phyloP scores from a whole-genome alignment of 2,113 vertebrate species.

The Python bivittatus region DNA sequence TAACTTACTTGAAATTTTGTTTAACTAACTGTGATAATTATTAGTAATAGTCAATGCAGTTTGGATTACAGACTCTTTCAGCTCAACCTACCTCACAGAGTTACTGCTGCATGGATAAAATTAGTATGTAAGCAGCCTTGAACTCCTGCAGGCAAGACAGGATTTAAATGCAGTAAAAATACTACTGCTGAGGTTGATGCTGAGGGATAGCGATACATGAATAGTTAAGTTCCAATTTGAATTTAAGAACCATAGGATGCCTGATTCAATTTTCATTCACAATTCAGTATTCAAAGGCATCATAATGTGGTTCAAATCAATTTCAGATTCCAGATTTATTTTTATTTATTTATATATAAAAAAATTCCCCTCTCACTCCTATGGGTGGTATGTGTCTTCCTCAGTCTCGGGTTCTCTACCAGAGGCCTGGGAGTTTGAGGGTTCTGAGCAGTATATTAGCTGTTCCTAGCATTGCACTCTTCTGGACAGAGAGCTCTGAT shows the following conservation, averaged over 20 bases:
- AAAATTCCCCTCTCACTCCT: no score
- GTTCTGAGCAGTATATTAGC: no score
- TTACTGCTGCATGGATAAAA: not conserved
- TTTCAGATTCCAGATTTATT: not conserved
- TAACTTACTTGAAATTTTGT: not conserved
- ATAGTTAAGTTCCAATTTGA: not conserved
- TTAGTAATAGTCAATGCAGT: not conserved
- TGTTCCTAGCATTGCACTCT: no score
- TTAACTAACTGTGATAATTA: not conserved
- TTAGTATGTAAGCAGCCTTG: not conserved
- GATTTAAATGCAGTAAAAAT: not conserved
- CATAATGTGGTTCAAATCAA: not conserved
- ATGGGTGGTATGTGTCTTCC: no score
- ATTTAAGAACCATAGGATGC: not conserved
- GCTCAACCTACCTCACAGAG: not conserved
- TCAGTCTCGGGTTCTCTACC: no score
- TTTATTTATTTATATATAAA: no score
- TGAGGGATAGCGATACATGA: not conserved
- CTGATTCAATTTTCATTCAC: not conserved
- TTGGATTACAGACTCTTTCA: not conserved
- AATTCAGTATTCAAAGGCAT: not conserved
- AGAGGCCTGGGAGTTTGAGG: no score
- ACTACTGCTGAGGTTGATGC: not conserved
- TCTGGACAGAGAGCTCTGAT: no score
- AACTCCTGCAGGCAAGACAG: not conserved